phyloP scores from a whole-genome alignment of 2,888 invertebrate genomes.

The Hipparchia sbordonii region DNA sequence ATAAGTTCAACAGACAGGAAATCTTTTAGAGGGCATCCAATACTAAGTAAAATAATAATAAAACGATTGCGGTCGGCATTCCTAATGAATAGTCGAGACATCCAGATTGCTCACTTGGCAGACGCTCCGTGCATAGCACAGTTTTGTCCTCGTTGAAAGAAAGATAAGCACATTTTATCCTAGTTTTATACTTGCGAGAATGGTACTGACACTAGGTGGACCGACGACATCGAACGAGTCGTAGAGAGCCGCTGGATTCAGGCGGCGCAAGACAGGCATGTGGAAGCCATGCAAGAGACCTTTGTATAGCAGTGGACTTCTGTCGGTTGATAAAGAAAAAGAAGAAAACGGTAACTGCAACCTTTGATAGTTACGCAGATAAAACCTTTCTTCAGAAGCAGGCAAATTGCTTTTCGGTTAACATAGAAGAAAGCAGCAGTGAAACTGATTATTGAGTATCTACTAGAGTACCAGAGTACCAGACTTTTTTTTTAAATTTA shows the following conservation, averaged over 20 bases:
- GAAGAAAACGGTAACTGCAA: neutral
- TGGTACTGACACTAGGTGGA: neutral
- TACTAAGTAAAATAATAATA: slow-evolving; percentile 19
- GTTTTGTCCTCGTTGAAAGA: neutral
- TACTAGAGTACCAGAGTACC: too few relatives aligned
- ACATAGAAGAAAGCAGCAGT: too few relatives aligned
- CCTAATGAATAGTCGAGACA: slow-evolving; percentile 28
- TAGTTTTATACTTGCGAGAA: neutral
- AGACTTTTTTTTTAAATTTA: too few relatives aligned
- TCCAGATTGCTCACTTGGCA: slow-evolving; percentile 28
- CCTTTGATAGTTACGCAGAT: neutral
- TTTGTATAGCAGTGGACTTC: too few relatives aligned
- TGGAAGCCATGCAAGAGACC: too few relatives aligned
- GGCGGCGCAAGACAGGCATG: too few relatives aligned
- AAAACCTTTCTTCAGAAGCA: too few relatives aligned
- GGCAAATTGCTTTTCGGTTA: too few relatives aligned
- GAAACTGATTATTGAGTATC: too few relatives aligned
- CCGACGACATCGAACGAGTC: too few relatives aligned
- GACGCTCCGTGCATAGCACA: slow-evolving; percentile 25
- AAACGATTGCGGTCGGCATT: slow-evolving; percentile 27
- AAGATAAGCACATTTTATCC: neutral
- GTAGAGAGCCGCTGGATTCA: too few relatives aligned
- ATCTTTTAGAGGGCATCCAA: slow-evolving; percentile 22
- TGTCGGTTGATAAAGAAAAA: too few relatives aligned
- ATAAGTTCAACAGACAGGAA: slow-evolving; percentile 17